These are phyloP conservation scores for Oreochromis mossambicus DNA, from an alignment of 2,797 vertebrate genomes.

Conservation along the genomic window DNA sequence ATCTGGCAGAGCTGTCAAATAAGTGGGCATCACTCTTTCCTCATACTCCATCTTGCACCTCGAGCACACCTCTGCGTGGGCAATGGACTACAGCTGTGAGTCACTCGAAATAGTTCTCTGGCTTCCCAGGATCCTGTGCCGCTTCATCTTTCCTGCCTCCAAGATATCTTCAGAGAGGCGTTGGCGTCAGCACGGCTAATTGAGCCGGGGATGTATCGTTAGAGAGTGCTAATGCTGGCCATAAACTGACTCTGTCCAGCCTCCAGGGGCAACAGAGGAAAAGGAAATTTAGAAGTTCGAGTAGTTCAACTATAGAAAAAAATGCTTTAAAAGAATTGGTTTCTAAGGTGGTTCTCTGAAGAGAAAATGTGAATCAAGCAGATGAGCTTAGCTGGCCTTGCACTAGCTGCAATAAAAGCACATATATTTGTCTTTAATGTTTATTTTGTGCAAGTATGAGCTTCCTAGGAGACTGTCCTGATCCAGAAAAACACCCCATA, in stretches of 20 bases:
- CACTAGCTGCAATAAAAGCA: background rate
- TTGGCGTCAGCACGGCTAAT: background rate
- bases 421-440: background rate
- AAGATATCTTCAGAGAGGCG: background rate
- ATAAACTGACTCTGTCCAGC: background rate
- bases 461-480: background rate
- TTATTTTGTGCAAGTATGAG: background rate
- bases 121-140: constrained; percentile 3
- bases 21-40: background rate
- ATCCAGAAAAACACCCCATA: background rate
- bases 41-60: background rate
- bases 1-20: background rate
- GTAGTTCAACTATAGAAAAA: background rate
- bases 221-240: background rate
- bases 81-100: constrained; percentile 24
- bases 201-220: background rate
- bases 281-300: background rate
- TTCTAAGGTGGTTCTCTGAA: background rate
- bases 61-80: constrained; percentile 10
- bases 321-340: background rate
- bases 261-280: background rate
- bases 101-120: constrained; percentile 24
- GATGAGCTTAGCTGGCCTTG: background rate
- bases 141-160: constrained; percentile 6
- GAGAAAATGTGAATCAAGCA: background rate